Conservation (phyloP, 2,888 invertebrate genomes). For the Drosophila subquinaria region DNA sequence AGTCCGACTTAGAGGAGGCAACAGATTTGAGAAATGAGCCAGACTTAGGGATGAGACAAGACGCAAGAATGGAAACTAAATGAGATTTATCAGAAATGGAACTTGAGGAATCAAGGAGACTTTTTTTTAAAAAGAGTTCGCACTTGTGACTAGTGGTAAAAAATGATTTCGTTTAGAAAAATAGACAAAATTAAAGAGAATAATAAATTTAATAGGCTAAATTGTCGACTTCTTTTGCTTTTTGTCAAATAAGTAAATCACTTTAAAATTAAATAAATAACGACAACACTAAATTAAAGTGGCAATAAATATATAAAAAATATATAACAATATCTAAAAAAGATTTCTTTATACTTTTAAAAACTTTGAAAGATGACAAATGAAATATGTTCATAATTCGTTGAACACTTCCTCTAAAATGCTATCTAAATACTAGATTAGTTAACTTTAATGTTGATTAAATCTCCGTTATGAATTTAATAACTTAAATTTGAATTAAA, state of each 20-base stretch:
- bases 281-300: no score
- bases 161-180: no score
- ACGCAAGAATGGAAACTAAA: slow-evolving; percentile 9
- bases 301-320: no score
- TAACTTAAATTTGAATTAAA: neutral
- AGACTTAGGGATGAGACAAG: slow-evolving; percentile 1
- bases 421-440: neutral
- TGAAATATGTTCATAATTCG: neutral
- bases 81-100: slow-evolving; percentile 11
- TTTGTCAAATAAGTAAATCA: no score
- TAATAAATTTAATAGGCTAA: no score
- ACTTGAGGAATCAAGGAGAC: neutral
- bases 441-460: neutral
- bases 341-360: no score
- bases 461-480: neutral
- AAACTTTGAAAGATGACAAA: no score
- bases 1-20: neutral
- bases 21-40: slow-evolving; percentile 5
- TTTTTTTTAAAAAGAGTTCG: neutral
- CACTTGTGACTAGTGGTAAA: neutral
- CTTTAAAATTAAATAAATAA: no score
- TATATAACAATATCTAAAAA: no score
- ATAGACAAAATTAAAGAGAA: neutral
- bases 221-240: no score
- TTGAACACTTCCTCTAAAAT: neutral